A percentile compares a stretch with the other conserved stretches of the same genome.
Conservation (phyloP, 2,797 vertebrate genomes). For the Gallinago solitaria region DNA sequence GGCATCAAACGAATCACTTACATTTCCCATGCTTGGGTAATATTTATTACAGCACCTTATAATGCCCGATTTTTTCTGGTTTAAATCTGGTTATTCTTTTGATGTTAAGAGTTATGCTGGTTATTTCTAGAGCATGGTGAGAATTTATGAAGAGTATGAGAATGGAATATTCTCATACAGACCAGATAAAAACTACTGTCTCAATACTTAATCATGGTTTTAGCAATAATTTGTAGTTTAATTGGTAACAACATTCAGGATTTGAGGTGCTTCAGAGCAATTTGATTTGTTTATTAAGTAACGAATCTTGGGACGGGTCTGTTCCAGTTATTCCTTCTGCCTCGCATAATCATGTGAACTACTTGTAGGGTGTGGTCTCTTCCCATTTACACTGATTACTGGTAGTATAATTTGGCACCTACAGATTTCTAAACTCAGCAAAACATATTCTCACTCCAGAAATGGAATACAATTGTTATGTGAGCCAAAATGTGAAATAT, state of each 20-base stretch:
- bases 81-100: background rate
- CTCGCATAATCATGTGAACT: background rate
- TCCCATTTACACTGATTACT: background rate
- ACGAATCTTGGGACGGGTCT: background rate
- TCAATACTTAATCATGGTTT: background rate
- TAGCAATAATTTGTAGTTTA: background rate
- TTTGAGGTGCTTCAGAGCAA: background rate
- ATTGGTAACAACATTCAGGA: background rate
- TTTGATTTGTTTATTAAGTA: background rate
- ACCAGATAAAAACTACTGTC: background rate
- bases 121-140: background rate
- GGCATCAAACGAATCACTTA: background rate
- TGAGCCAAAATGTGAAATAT: background rate
- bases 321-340: background rate
- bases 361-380: background rate
- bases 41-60: background rate
- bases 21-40: background rate
- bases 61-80: background rate
- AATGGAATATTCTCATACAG: background rate
- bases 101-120: background rate
- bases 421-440: background rate
- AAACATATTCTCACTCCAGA: background rate
- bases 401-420: background rate
- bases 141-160: background rate
- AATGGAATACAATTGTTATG: background rate